These are phyloP conservation scores for Alentia gelatinosa DNA, from an alignment of 2,888 invertebrate genomes.

Conservation along the genomic window DNA sequence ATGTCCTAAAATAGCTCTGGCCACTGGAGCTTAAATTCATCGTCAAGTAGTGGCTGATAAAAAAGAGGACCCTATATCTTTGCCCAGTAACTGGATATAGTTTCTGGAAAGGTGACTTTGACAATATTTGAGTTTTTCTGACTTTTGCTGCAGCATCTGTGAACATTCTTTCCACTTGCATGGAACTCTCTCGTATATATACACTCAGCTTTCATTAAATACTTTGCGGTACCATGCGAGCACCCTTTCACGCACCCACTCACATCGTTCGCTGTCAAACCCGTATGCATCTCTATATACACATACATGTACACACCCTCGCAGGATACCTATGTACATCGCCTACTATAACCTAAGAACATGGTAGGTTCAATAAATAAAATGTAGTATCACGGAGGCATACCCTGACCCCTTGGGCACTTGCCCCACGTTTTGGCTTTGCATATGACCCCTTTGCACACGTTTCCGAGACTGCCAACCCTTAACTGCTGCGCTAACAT, in stretches of 20 bases:
- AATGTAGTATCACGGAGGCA: not conserved
- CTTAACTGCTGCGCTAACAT: no score
- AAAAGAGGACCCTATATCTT: not conserved
- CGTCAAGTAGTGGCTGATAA: no score
- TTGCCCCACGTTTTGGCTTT: not conserved
- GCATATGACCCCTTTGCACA: not conserved
- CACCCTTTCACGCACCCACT: not conserved
- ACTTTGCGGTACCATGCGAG: not conserved
- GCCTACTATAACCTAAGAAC: not conserved
- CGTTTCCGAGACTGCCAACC: no score
- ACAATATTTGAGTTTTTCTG: not conserved
- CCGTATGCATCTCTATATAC: not conserved
- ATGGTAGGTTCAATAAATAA: not conserved
- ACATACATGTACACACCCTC: not conserved
- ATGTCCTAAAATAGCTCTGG: not conserved
- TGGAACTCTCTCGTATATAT: no score
- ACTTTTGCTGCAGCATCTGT: not conserved
- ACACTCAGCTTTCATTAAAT: no score
- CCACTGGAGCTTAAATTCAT: not conserved
- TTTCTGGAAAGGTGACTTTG: not conserved
- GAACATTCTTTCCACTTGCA: not conserved
- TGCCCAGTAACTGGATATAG: not conserved
- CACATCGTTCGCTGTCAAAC: not conserved
- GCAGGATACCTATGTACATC: not conserved
- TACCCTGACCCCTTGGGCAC: constrained; percentile 4